Percentiles rank a stretch among this genome's conserved stretches.
phyloP scores from a whole-genome alignment of 2,888 invertebrate genomes.

The Escarpia spicata region DNA sequence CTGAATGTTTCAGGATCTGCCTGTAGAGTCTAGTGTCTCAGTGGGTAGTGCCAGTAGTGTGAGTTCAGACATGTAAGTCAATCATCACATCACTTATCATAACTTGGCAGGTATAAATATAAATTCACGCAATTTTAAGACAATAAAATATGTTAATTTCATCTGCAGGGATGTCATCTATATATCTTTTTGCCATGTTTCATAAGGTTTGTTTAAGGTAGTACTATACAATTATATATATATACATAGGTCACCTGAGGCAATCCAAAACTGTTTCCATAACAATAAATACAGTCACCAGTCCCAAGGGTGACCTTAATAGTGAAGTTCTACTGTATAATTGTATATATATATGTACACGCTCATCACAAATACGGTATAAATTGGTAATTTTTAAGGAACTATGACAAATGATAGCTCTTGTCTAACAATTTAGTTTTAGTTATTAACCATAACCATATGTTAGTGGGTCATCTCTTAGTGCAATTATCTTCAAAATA shows the following conservation, averaged over 20 bases:
- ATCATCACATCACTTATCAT: background rate
- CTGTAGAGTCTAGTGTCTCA: conserved; percentile 2
- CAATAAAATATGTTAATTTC: background rate
- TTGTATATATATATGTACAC: too few species aligned
- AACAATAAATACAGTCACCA: too few species aligned
- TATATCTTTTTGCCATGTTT: too few species aligned
- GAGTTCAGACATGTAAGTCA: conserved; percentile 1
- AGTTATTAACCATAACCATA: background rate
- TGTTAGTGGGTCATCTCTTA: background rate
- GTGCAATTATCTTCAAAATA: background rate
- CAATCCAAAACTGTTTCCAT: too few species aligned
- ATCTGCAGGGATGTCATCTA: background rate
- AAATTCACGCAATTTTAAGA: background rate
- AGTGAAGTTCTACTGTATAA: too few species aligned
- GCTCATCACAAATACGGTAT: too few species aligned
- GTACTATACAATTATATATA: background rate
- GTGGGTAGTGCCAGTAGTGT: conserved; percentile 5
- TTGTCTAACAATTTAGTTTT: background rate
- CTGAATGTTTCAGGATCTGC: conserved; percentile 2
- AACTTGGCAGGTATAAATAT: background rate
- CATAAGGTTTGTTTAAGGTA: too few species aligned
- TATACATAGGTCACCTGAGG: too few species aligned
- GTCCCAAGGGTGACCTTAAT: too few species aligned
- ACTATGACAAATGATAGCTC: background rate
- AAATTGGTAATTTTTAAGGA: background rate